Base-by-base conservation (phyloP, 2,797 vertebrate species). In the Diplodus puntazzo region DNA sequence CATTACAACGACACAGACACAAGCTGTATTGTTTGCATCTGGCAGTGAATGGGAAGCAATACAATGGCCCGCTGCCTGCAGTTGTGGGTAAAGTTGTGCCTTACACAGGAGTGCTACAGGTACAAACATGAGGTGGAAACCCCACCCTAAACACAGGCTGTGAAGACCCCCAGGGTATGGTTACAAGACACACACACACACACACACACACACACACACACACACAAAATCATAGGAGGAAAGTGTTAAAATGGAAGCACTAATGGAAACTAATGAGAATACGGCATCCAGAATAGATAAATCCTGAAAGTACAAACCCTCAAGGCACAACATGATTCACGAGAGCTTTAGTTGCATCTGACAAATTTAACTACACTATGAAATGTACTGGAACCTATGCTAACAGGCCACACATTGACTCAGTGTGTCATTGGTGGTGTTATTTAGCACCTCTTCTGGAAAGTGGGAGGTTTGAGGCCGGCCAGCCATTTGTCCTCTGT, bases 1-100 rank as follows among this genome's bases (percentile, higher is more conserved):
- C 89, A 94, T 94, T 93, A 87, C 86, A 93, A 93, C 2, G 69
- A 83, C 76, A 73, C 84, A 68, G 71, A 89, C 87, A 86, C 71
- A 65, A 61, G 80, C 84, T 57, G 75, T 4, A 90, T 90, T 94
- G 89, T 92, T 84, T 53, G 53, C 2, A 61, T 84, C 86, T 88
- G 79, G 81, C 73, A 58, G 77, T 69, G 76, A 89, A 79, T 73
- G 54, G 75, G 27, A 73, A 79, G 81, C 48, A 72, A 65, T 10
- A 89, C 81, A 89, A 88, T 67, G 82, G 34, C 80, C 73, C 23
- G 13, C 55, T 69, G 80, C 77, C 45, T 80, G 75, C 58, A 77
- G 83, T 75, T 76, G 72, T 11, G 69, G 79, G 77, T 85, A 39
- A 90, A 87, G 75, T 81, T 75, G 48, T 77, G 25, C 55, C 66